Conservation (phyloP, 2,888 invertebrate genomes). For the Ennomos quercinarius region DNA sequence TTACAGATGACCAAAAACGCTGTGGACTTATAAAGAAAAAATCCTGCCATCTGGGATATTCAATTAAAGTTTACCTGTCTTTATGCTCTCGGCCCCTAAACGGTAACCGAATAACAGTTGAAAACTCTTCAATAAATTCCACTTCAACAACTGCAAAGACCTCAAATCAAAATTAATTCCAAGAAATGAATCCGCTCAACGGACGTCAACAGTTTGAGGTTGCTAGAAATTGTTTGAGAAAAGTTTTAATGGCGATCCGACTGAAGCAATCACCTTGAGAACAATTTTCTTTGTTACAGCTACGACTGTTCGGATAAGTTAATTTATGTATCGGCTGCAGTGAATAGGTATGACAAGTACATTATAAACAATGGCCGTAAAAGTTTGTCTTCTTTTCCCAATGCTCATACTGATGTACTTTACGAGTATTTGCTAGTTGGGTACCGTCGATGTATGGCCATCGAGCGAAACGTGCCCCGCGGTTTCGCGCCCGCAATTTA, state of each 20-base stretch:
- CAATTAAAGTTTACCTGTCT: conserved; percentile 10
- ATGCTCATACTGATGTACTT: too few relatives aligned
- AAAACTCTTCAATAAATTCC: conserved; percentile 34
- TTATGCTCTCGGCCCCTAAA: conserved; percentile 7
- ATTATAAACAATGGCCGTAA: too few relatives aligned
- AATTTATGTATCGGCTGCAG: conserved; percentile 2
- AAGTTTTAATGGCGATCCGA: conserved; percentile 50
- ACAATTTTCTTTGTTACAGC: conserved; percentile 58
- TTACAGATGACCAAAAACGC: background rate
- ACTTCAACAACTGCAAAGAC: conserved; percentile 33
- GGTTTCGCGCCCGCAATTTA: too few relatives aligned
- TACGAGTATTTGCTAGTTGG: too few relatives aligned
- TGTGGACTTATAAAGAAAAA: background rate
- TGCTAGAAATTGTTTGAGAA: conserved; percentile 41
- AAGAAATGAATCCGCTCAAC: conserved; percentile 29
- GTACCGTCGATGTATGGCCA: too few relatives aligned
- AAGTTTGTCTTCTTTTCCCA: too few relatives aligned
- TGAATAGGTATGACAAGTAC: too few relatives aligned
- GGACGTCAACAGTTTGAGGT: conserved; percentile 25
- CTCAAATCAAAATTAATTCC: conserved; percentile 37
- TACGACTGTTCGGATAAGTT: conserved; percentile 6
- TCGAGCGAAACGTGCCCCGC: too few relatives aligned
- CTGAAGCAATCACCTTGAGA: conserved; percentile 53
- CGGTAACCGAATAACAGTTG: conserved; percentile 26
- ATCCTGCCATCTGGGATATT: conserved; percentile 6